Percentiles rank a stretch among this genome's conserved stretches.
Conservation (phyloP, 2,113 vertebrate species). For the Corvus hawaiiensis region DNA sequence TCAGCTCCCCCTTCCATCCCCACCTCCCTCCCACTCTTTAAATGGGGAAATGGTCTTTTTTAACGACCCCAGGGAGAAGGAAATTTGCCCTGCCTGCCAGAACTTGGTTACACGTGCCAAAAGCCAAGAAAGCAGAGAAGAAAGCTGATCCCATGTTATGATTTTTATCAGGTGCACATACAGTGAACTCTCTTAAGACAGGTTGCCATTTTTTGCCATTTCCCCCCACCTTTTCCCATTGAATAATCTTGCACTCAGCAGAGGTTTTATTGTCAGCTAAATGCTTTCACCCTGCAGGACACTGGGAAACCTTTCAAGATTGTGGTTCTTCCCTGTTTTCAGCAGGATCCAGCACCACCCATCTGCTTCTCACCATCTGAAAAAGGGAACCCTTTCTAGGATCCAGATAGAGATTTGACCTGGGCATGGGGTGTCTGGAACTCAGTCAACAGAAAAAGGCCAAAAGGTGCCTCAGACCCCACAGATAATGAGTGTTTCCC, state of each 20-base stretch:
- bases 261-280: neutral
- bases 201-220: neutral
- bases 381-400: neutral
- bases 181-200: conserved; percentile 28
- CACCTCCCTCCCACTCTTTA: conserved; percentile 24
- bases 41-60: conserved; percentile 59
- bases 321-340: neutral
- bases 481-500: fast-evolving
- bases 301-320: neutral
- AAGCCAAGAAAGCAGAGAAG: conserved; percentile 27
- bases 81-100: conserved; percentile 43
- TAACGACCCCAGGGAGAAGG: conserved; percentile 37
- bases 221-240: neutral
- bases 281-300: neutral
- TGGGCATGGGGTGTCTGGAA: neutral
- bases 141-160: conserved; percentile 54
- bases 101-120: conserved; percentile 5
- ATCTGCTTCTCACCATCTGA: fast-evolving
- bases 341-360: neutral
- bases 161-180: conserved; percentile 65
- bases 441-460: neutral
- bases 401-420: neutral
- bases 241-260: neutral
- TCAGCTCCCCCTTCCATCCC: neutral
- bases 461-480: neutral